Percentiles rank a stretch among this genome's conserved stretches.
These are phyloP conservation scores for Falco berigora DNA, from an alignment of 2,797 vertebrate genomes.

Conservation along the genomic window DNA sequence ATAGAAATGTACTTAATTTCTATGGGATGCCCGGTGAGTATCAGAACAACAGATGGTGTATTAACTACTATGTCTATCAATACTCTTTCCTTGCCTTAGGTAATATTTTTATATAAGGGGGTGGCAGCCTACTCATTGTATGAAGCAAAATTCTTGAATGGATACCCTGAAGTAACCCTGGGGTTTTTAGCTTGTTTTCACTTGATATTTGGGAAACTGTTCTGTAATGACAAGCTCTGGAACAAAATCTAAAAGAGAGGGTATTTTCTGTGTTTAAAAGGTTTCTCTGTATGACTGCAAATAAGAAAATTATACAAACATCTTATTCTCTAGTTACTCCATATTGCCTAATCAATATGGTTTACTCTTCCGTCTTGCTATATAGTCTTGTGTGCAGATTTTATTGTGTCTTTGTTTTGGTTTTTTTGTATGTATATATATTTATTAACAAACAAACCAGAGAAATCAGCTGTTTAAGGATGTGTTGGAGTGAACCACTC, in stretches of 20 bases:
- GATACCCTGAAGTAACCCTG: neutral
- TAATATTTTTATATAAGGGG: neutral
- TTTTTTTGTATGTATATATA: neutral
- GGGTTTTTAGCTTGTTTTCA: neutral
- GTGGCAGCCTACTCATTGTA: neutral
- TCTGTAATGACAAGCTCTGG: neutral
- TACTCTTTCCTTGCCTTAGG: neutral
- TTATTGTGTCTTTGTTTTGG: neutral
- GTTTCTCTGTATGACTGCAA: neutral
- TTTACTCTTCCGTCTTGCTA: neutral
- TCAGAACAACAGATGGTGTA: neutral
- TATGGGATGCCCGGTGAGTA: neutral
- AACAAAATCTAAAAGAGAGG: neutral
- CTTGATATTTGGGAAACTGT: neutral
- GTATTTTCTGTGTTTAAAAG: neutral
- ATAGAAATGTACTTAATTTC: neutral
- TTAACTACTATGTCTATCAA: neutral
- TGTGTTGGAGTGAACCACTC: neutral
- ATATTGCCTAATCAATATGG: neutral
- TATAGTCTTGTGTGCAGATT: neutral
- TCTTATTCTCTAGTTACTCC: neutral
- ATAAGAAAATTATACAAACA: neutral
- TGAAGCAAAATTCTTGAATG: neutral
- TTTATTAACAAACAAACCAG: neutral
- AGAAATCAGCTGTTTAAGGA: neutral